Percentiles rank a stretch among this genome's conserved stretches.
phyloP scores from a whole-genome alignment of 2,797 vertebrate genomes.

The Phoxinus dragarum region DNA sequence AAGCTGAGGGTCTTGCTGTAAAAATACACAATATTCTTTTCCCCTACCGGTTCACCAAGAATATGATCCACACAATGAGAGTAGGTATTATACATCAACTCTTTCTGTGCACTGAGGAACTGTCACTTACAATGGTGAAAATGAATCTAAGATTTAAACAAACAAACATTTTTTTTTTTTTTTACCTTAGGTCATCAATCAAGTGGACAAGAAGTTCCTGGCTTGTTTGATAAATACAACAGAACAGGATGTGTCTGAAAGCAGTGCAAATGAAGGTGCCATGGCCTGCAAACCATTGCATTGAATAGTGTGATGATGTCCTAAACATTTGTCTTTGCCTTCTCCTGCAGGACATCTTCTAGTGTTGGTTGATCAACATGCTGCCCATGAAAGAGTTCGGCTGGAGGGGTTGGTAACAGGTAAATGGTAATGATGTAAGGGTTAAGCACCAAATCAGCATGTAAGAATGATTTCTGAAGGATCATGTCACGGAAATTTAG shows the following conservation, averaged over 20 bases:
- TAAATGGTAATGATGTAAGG: constrained; percentile 63
- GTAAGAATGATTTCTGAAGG: background rate
- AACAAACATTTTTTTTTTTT: background rate
- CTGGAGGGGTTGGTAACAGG: constrained; percentile 91
- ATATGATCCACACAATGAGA: constrained; percentile 96
- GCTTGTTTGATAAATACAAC: constrained; percentile 85
- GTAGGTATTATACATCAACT: constrained; percentile 66
- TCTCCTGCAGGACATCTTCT: constrained; percentile 84
- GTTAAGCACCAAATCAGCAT: background rate
- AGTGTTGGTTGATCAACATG: constrained; percentile 96
- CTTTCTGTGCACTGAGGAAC: background rate
- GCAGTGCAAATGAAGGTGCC: constrained; percentile 51
- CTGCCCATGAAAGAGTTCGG: constrained; percentile 94
- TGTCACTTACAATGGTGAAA: background rate
- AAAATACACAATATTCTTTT: constrained; percentile 95
- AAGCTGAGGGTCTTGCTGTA: constrained; percentile 87
- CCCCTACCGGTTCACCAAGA: constrained; percentile 95
- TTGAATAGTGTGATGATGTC: background rate
- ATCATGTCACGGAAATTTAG: background rate
- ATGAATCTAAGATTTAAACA: background rate
- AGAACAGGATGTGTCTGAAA: constrained; percentile 63
- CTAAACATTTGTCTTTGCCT: background rate
- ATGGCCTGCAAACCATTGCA: background rate
- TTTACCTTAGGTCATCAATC: constrained; percentile 89
- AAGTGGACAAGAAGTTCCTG: constrained; percentile 96